phyloP scores from a whole-genome alignment of 2,888 invertebrate species.

The Drosophila aldrichi region DNA sequence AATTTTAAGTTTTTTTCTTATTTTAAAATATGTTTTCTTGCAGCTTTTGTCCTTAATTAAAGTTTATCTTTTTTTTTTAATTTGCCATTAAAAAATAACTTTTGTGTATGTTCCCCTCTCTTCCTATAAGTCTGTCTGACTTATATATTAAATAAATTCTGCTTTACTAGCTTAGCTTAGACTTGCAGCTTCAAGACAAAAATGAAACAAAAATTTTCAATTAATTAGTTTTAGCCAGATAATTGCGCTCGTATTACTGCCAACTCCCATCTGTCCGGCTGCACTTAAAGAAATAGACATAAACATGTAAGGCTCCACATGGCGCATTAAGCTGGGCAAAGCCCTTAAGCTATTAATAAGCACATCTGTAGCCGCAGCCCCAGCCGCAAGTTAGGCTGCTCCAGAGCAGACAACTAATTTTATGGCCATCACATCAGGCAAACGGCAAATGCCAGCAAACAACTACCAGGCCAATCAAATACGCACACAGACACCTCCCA shows the following conservation, averaged over 20 bases:
- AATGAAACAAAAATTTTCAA: neutral
- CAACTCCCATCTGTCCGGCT: slow-evolving; percentile 17
- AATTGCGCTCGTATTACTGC: neutral
- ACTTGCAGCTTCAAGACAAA: neutral
- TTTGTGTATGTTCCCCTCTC: too few species aligned
- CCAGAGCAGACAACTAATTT: slow-evolving; percentile 67
- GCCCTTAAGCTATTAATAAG: slow-evolving; percentile 73
- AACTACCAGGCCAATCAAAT: slow-evolving; percentile 75
- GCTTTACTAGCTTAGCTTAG: too few species aligned
- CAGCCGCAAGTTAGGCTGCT: slow-evolving; percentile 9
- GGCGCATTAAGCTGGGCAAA: slow-evolving; percentile 36
- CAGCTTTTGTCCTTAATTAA: too few species aligned
- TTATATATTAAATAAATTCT: too few species aligned
- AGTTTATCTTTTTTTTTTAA: too few species aligned
- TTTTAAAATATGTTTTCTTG: too few species aligned
- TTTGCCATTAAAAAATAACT: too few species aligned
- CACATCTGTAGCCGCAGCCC: slow-evolving; percentile 27
- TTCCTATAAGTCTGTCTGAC: too few species aligned
- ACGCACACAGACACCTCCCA: slow-evolving; percentile 23
- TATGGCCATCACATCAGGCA: slow-evolving; percentile 71
- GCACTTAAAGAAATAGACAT: slow-evolving; percentile 32
- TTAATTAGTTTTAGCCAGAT: neutral
- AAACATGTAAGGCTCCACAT: slow-evolving; percentile 39
- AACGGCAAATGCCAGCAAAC: slow-evolving; percentile 52
- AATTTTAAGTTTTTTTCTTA: too few species aligned